phyloP scores from a whole-genome alignment of 2,888 invertebrate species.

The Lomographa bimaculata region DNA sequence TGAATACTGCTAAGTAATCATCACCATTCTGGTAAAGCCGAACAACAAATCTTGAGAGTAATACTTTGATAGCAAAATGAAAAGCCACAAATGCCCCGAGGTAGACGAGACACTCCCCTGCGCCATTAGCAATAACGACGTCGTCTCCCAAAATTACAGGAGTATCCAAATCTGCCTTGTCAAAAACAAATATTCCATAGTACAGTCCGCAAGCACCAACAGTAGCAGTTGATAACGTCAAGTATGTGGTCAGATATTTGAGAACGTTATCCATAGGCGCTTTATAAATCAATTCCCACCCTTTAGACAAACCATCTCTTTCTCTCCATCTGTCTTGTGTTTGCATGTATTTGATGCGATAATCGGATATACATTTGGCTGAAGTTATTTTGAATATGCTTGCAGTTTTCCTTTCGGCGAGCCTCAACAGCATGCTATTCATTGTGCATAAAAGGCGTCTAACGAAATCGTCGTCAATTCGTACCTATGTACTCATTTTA shows the following conservation, averaged over 20 bases:
- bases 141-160: slow-evolving; percentile 61
- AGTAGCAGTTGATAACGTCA: slow-evolving; percentile 57
- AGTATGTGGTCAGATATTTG: slow-evolving; percentile 56
- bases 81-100: slow-evolving; percentile 61
- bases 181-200: slow-evolving; percentile 57
- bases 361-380: slow-evolving; percentile 48
- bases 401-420: slow-evolving; percentile 37
- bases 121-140: slow-evolving; percentile 64
- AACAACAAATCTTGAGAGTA: slow-evolving; percentile 68
- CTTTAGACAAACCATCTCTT: slow-evolving; percentile 57
- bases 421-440: slow-evolving; percentile 52
- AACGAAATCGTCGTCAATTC: too few relatives aligned
- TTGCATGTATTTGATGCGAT: slow-evolving; percentile 63
- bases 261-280: slow-evolving; percentile 66
- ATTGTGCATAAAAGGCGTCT: too few relatives aligned
- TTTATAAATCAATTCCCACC: slow-evolving; percentile 72
- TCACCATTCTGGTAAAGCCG: slow-evolving; percentile 70
- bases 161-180: slow-evolving; percentile 49
- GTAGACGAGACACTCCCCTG: slow-evolving; percentile 62
- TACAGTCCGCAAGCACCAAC: slow-evolving; percentile 49
- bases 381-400: slow-evolving; percentile 40
- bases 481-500: too few relatives aligned
- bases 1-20: slow-evolving; percentile 67
- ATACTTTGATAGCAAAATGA: slow-evolving; percentile 58
- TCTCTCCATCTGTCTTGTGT: slow-evolving; percentile 61